Evolutionary conservation across 2,113 vertebrate genomes (phyloP), one percentile per base, ranked within the genome.

Genomic region (Anser brachyrhynchus): DNA sequence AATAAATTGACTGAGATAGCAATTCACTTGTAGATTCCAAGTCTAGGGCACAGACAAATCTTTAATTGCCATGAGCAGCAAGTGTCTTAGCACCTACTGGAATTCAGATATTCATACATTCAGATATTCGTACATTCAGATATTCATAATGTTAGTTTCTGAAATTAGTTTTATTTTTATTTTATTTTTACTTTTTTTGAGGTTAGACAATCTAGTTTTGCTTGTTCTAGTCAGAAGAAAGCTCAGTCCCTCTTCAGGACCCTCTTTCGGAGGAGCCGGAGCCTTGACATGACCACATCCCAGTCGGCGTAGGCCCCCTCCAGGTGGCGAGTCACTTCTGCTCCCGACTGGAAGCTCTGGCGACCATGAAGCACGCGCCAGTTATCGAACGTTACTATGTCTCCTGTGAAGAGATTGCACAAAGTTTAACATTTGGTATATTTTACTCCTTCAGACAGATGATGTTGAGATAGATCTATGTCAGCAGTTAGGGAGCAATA

Each of bases 241-340:
- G 49, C 25, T 97, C 93, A 97, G 25, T 94, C 77, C 44, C 91
- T 93, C 0, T 91, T 74, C 10, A 97, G 82, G 20, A 99, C 62
- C 0, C 54, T 96, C 71, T 78, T 97, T 74, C 96, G 98, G 70
- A 99, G 98, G 49, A 98, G 95, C 65, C 98, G 97, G 49, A 99
- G 98, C 83, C 99, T 98, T 6, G 99, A 99, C 99, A 99, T 98
- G 52, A 99, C 98, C 49, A 99, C 98, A 11, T 99, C 99, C 99
- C 99, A 99, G 95, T 99, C 99, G 37, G 98, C 98, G 39, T 99
- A 99, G n/a, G 98, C 99, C 1, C 99, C 99, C 94, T 99, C 99
- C 19, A 99, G 98, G 89, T 98, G 99, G 14, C 99, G 98, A 5
- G 96, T 87, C 71, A 96, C 91, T 35, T 92, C 94, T 2, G 96